Base-by-base conservation (phyloP, 35 echinoderm and acorn worm genomes). In the Hemicentrotus pulcherrimus region DNA sequence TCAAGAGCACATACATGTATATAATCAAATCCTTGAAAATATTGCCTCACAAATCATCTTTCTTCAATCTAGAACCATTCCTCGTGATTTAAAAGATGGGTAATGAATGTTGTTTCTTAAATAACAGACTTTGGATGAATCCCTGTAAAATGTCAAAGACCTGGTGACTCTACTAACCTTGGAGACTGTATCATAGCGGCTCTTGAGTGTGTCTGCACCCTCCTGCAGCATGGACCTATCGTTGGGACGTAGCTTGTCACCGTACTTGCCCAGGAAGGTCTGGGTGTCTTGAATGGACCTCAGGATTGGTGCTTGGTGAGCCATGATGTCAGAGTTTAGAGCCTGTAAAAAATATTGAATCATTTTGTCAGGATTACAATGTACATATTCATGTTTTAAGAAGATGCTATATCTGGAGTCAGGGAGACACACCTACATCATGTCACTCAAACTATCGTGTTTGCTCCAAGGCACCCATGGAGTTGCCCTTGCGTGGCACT, bases 211-310 rank as follows among this genome's bases (percentile, higher is more conserved):
- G 91, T 95, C 89, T 0, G 91, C 94, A 31, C 94, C 86, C 30
- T 97, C 96, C 65, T 97, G 94, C 14, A 99, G 95, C 86, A 97
- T 94, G 32, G 95, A 48, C 19, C 96, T 88, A 86, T 98, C 98
- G 0, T 95, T 55, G 12, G 94, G 86, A 9, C 94, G 97, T 0
- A 99, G 95, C 61, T 95, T 91, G 91, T 97, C 95, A 14, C 97
- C 96, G 30, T 95, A 86, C 88, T 97, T 95, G 47, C 95, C 94
- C 55, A 99, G 18, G 92, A 99, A 96, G 70, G 59, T 91, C 31
- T 86, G 94, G 2, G 96, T 95, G 45, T 97, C 97, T 47, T 99
- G 96, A 7, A 97, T 94, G 0, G 96, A 95, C 86, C 95, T 98
- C 14, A 97, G 18, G 15, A 98, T 60, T 1, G 96, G 98, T 86